These are phyloP conservation scores for Polypedilum pembai DNA, from an alignment of 1,140 invertebrate species.

Conservation along the genomic window DNA sequence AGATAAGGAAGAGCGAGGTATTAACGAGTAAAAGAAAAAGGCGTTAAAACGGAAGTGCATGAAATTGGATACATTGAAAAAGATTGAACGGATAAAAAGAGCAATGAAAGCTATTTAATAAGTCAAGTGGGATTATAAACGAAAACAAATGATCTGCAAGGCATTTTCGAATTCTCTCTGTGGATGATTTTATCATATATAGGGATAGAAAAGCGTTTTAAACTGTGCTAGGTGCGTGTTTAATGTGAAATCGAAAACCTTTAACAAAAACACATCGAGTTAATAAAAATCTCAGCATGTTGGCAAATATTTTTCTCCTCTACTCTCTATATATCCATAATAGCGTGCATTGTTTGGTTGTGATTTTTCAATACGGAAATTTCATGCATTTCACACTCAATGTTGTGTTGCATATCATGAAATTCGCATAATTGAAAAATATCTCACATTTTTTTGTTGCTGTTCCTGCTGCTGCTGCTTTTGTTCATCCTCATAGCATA, in stretches of 20 bases:
- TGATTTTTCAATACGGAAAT: neutral
- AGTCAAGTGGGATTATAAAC: constrained; percentile 10
- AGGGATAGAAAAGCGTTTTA: neutral
- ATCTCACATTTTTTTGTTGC: neutral
- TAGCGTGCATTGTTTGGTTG: neutral
- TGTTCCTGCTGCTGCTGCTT: neutral
- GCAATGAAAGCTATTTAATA: constrained; percentile 1
- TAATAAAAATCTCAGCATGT: neutral
- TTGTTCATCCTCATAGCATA: neutral
- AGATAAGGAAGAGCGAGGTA: neutral
- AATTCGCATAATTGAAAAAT: constrained; percentile 7
- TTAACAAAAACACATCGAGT: neutral
- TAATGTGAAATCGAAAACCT: neutral
- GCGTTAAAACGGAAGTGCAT: too few species aligned
- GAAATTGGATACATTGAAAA: constrained; percentile 6
- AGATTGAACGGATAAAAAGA: neutral
- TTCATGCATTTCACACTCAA: neutral
- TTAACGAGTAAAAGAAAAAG: neutral
- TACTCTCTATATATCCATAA: neutral
- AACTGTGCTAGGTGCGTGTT: neutral
- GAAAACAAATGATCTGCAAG: constrained; percentile 5
- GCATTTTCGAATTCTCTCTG: neutral
- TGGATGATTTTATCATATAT: neutral
- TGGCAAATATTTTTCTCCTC: neutral
- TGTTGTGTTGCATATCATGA: neutral